Percentiles rank a stretch among this genome's conserved stretches.
Conservation (phyloP, 2,888 invertebrate species). For the Torymus tubicola region DNA sequence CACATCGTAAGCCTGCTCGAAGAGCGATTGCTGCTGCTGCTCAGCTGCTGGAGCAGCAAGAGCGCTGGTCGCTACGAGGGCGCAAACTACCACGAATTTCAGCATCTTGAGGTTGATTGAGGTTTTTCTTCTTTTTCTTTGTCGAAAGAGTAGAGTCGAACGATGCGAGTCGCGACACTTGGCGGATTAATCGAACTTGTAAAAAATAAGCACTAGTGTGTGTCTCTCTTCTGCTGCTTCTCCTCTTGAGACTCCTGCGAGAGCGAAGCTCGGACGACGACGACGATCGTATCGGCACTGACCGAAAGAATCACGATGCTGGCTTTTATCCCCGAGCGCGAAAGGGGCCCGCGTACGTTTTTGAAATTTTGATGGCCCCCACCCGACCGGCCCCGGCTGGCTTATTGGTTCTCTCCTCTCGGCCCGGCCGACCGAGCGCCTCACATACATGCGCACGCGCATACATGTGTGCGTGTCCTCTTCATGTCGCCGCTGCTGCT, state of each 20-base stretch:
- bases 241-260: not conserved
- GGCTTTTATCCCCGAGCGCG: conserved; percentile 76
- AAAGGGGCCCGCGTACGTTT: conserved; percentile 77
- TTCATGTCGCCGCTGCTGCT: conserved; percentile 52
- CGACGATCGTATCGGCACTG: conserved; percentile 76
- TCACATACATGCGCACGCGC: conserved; percentile 16
- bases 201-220: not conserved
- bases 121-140: not conserved
- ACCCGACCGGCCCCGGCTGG: conserved; percentile 62
- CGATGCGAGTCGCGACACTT: conserved; percentile 21
- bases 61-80: conserved; percentile 67
- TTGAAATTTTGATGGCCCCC: conserved; percentile 77
- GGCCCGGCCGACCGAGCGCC: conserved; percentile 18
- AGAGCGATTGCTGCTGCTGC: conserved; percentile 65
- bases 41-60: conserved; percentile 71
- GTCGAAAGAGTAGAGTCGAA: not conserved
- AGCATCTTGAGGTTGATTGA: conserved; percentile 65
- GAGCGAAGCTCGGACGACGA: conserved; percentile 59
- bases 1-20: conserved; percentile 72
- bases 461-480: conserved; percentile 36
- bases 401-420: conserved; percentile 63
- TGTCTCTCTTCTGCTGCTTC: not conserved
- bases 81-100: conserved; percentile 69
- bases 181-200: not conserved
- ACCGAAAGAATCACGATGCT: conserved; percentile 76